Conservation (phyloP, 2,888 invertebrate genomes). For the Lasioglossum marginatum region DNA sequence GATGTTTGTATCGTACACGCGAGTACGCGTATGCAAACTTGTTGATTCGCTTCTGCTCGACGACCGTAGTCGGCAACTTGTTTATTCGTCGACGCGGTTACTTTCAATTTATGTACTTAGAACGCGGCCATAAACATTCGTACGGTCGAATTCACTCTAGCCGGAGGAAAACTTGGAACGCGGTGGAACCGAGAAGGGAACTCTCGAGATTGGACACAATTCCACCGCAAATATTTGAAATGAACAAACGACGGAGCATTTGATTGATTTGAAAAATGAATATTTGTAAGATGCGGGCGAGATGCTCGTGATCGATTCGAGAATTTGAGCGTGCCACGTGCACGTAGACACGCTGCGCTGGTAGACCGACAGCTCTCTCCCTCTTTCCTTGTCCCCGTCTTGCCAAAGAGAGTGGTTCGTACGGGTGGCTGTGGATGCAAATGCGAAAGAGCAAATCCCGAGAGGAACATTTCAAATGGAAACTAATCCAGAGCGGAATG, state of each 20-base stretch:
- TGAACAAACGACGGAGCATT: background rate
- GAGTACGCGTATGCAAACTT: background rate
- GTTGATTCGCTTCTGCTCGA: background rate
- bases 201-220: background rate
- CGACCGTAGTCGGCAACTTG: background rate
- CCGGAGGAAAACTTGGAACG: background rate
- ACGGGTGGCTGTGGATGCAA: background rate
- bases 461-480: background rate
- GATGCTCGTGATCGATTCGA: background rate
- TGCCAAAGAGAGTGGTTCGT: background rate
- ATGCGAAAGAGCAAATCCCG: background rate
- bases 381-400: background rate
- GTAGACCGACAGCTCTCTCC: background rate
- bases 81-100: constrained; percentile 13
- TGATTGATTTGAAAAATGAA: background rate
- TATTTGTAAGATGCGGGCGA: background rate
- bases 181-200: background rate
- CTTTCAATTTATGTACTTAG: constrained; percentile 29
- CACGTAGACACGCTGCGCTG: background rate
- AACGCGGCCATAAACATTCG: constrained; percentile 20
- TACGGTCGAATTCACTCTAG: background rate
- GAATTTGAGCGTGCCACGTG: background rate
- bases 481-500: background rate
- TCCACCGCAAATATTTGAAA: background rate
- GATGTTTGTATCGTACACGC: background rate